Evolutionary conservation across 1,140 invertebrate species (phyloP).

Genomic region (Parasteatoda tepidariorum): DNA sequence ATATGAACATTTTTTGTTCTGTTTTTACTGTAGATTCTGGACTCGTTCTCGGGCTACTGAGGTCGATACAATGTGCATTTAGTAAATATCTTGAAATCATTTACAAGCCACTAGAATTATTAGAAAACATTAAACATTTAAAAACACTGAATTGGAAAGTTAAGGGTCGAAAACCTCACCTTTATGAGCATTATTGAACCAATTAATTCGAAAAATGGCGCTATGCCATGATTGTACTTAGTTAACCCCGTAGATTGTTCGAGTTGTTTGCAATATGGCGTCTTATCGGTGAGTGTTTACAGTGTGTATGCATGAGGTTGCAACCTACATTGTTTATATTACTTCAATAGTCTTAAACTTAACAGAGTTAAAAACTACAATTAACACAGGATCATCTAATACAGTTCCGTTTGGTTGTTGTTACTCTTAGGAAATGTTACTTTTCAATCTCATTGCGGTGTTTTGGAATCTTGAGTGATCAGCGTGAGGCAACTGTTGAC

Average conservation of each 20-base stretch:
- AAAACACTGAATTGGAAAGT: no score
- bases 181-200: no score
- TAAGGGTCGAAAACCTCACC: no score
- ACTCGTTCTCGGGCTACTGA: no score
- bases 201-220: constrained; percentile 57
- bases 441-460: constrained; percentile 32
- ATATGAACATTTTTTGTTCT: no score
- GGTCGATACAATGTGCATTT: no score
- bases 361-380: neutral
- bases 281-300: constrained; percentile 36
- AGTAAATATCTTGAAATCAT: no score
- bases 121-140: no score
- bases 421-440: neutral
- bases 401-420: neutral
- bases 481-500: constrained; percentile 49
- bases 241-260: constrained; percentile 52
- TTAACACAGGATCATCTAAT: neutral
- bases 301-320: neutral
- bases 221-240: constrained; percentile 42
- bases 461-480: constrained; percentile 35
- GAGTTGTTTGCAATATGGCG: constrained; percentile 52
- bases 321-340: neutral
- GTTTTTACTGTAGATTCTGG: no score
- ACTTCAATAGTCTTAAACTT: neutral
- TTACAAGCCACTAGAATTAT: no score